These are phyloP conservation scores for Hydropsyche tenuis DNA, from an alignment of 1,140 invertebrate species.

Conservation along the genomic window DNA sequence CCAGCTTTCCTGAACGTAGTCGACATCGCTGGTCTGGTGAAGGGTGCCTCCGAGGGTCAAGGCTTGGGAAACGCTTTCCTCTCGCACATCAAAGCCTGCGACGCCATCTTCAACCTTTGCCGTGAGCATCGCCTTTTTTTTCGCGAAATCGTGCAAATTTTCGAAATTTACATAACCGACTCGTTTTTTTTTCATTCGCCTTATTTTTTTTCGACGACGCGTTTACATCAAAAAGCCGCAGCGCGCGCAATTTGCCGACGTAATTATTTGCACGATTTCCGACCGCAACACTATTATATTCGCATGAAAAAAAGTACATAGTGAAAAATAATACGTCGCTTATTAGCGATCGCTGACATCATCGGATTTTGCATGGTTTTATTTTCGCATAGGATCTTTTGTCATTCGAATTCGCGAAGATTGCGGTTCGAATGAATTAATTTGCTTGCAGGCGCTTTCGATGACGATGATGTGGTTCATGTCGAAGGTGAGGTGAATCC, in stretches of 20 bases:
- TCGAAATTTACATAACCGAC: background rate
- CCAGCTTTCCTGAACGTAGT: slow-evolving; percentile 97
- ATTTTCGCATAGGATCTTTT: background rate
- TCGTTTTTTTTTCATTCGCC: background rate
- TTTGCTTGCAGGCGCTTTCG: slow-evolving; percentile 83
- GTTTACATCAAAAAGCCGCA: slow-evolving; percentile 25
- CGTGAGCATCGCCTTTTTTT: slow-evolving; percentile 72
- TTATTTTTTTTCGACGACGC: slow-evolving; percentile 24
- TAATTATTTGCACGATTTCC: slow-evolving; percentile 18
- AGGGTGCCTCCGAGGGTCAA: slow-evolving; percentile 97
- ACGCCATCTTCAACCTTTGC: slow-evolving; percentile 98
- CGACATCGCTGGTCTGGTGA: slow-evolving; percentile 98
- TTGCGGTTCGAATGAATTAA: background rate
- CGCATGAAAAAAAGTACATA: slow-evolving; percentile 6
- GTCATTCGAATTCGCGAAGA: background rate
- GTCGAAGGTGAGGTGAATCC: slow-evolving; percentile 99
- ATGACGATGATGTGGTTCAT: slow-evolving; percentile 97
- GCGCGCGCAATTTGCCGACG: background rate
- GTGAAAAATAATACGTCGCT: background rate
- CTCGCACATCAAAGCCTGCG: slow-evolving; percentile 98
- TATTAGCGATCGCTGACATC: background rate
- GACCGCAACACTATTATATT: background rate
- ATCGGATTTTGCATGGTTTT: background rate
- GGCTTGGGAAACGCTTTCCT: slow-evolving; percentile 98
- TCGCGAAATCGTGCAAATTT: background rate